A percentile compares a stretch with the other conserved stretches of the same genome.
These are phyloP conservation scores for Tanypteryx hageni DNA, from an alignment of 2,888 invertebrate species.

Conservation along the genomic window DNA sequence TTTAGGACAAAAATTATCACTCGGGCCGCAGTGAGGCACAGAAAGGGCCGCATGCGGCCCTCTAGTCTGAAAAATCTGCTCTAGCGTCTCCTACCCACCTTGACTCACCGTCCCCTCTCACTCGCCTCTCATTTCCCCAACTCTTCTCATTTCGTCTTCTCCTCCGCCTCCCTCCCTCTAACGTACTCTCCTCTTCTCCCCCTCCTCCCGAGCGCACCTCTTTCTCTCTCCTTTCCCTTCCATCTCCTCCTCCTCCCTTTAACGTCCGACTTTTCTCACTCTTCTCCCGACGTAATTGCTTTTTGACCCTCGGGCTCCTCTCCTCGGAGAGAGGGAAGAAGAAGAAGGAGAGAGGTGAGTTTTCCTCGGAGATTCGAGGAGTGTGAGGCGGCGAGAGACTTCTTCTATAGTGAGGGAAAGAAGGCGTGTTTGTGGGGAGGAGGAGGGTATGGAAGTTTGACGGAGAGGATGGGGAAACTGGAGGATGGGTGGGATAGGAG, in stretches of 20 bases:
- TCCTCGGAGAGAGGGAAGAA: background rate
- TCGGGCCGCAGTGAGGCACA: too few relatives aligned
- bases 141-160: too few relatives aligned
- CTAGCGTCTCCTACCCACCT: too few relatives aligned
- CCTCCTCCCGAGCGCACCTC: background rate
- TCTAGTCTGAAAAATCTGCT: too few relatives aligned
- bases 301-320: constrained; percentile 52
- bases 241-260: constrained; percentile 7
- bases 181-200: background rate
- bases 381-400: constrained; percentile 4
- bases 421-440: background rate
- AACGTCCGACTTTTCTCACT: constrained; percentile 53
- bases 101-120: too few relatives aligned
- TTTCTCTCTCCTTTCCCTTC: background rate
- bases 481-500: background rate
- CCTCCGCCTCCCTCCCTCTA: too few relatives aligned
- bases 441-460: background rate
- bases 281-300: constrained; percentile 59
- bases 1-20: too few relatives aligned
- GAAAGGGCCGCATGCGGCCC: too few relatives aligned
- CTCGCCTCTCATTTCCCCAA: too few relatives aligned
- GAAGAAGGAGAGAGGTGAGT: too few relatives aligned
- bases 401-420: constrained; percentile 1
- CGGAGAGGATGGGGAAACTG: background rate
- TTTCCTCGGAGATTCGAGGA: background rate